These are phyloP conservation scores for Tricholaema leucomelas DNA, from an alignment of 2,113 vertebrate genomes.

Conservation along the genomic window DNA sequence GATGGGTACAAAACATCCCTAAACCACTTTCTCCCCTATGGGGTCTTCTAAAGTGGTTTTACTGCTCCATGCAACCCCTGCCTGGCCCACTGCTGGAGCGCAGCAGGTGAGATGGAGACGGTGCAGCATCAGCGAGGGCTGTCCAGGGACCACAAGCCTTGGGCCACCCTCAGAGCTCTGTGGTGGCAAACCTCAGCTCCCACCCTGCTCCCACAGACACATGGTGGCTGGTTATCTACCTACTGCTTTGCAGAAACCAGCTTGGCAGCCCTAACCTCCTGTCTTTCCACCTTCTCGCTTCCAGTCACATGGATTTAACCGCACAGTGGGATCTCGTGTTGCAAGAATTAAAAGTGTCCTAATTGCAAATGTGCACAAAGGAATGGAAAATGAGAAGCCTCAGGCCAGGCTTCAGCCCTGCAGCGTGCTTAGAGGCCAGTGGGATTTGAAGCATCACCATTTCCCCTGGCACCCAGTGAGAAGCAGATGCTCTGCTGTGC, in stretches of 20 bases:
- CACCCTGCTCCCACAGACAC: neutral
- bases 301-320: neutral
- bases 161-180: neutral
- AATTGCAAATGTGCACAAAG: neutral
- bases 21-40: neutral
- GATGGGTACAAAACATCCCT: neutral
- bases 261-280: neutral
- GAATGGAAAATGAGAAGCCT: neutral
- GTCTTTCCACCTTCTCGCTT: neutral
- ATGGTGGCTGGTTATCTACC: neutral
- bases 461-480: neutral
- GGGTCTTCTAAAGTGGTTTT: neutral
- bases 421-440: neutral
- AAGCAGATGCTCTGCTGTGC: neutral
- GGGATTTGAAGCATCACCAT: neutral
- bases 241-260: neutral
- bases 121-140: neutral
- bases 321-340: neutral
- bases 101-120: neutral
- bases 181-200: neutral
- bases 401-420: neutral
- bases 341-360: neutral
- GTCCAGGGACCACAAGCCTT: accelerated
- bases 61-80: neutral
- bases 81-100: neutral